Conservation (phyloP, 2,113 vertebrate genomes). For the Ceyx melanurus region DNA sequence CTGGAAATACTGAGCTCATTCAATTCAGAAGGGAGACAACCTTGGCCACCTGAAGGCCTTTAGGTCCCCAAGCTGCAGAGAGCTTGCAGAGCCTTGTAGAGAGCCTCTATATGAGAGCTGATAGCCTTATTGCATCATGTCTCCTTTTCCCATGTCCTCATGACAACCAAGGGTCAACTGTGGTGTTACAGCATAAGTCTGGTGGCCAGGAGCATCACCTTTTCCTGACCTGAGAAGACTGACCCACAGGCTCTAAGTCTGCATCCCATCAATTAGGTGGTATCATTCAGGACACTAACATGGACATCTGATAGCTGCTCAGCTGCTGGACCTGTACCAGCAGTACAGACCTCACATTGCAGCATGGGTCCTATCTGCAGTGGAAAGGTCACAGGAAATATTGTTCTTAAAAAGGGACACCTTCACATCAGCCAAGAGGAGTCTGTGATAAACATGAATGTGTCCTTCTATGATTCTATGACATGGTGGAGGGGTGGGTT, state of each 20-base stretch:
- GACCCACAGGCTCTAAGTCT: not conserved
- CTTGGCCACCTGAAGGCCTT: not conserved
- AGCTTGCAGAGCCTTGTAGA: not conserved
- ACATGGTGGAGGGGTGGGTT: not conserved
- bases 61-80: not conserved
- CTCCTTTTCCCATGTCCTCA: not conserved
- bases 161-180: not conserved
- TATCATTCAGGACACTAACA: not conserved
- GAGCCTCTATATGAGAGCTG: not conserved
- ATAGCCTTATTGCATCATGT: not conserved
- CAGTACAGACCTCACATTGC: not conserved
- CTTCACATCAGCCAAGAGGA: not conserved
- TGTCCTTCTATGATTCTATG: not conserved
- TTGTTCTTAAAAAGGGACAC: not conserved
- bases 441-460: not conserved
- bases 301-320: not conserved
- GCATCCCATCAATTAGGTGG: not conserved
- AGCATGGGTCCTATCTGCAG: not conserved
- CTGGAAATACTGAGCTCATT: not conserved
- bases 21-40: not conserved
- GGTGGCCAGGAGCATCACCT: not conserved
- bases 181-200: not conserved
- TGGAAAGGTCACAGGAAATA: not conserved
- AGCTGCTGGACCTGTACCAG: not conserved
- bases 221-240: not conserved